phyloP scores from a whole-genome alignment of 2,113 vertebrate species.

The Clarias macrocephalus region DNA sequence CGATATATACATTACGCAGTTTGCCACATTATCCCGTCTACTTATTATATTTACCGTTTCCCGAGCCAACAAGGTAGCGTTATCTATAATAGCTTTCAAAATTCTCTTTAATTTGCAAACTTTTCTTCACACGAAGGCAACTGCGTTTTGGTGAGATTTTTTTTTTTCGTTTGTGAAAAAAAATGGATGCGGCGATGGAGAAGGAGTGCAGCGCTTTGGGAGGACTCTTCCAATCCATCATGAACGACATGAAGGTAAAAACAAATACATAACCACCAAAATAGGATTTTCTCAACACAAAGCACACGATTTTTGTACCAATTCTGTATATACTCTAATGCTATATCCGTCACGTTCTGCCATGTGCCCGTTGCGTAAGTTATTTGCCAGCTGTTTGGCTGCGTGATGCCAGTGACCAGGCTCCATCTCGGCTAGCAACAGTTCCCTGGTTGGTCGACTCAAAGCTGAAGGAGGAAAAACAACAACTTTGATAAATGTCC shows the following conservation, averaged over 20 bases:
- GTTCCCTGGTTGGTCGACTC: slow-evolving; percentile 48
- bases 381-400: slow-evolving; percentile 44
- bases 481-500: background rate
- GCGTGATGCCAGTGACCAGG: background rate
- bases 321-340: background rate
- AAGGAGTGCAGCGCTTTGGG: slow-evolving; percentile 84
- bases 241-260: slow-evolving; percentile 84
- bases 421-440: slow-evolving; percentile 44
- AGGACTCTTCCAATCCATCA: slow-evolving; percentile 82
- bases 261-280: background rate
- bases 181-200: slow-evolving; percentile 82
- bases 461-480: slow-evolving; percentile 3
- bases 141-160: slow-evolving; percentile 11
- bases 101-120: background rate
- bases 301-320: background rate
- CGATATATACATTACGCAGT: slow-evolving; percentile 20
- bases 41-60: background rate
- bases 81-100: background rate
- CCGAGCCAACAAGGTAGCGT: background rate
- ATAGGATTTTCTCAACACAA: background rate
- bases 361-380: slow-evolving; percentile 14
- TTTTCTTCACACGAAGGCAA: background rate
- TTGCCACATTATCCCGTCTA: background rate
- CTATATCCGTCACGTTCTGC: background rate
- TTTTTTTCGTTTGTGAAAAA: slow-evolving; percentile 57